A percentile compares a stretch with the other conserved stretches of the same genome.
phyloP scores from a whole-genome alignment of 2,888 invertebrate species.

The Meteorus cinctellus region DNA sequence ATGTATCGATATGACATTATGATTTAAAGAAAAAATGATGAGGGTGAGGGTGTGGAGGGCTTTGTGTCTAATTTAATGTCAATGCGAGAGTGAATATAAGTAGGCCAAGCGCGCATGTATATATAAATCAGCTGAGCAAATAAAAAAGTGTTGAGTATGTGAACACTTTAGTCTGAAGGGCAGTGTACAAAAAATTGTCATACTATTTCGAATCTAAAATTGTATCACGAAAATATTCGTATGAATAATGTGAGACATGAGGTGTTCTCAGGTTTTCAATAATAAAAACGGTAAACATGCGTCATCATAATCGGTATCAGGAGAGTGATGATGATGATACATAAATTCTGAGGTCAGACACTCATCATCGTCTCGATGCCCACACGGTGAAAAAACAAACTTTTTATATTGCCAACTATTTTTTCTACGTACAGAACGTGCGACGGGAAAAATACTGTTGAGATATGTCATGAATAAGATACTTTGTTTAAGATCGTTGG shows the following conservation, averaged over 20 bases:
- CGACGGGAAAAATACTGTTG: not conserved
- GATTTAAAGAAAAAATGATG: no score
- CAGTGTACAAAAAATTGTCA: not conserved
- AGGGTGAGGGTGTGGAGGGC: no score
- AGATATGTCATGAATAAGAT: not conserved
- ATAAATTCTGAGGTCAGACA: conserved; percentile 34
- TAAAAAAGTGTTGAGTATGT: not conserved
- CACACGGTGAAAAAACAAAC: not conserved
- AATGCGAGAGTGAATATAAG: conserved; percentile 1
- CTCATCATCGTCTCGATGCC: conserved; percentile 3
- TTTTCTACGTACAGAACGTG: no score
- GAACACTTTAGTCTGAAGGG: conserved; percentile 4
- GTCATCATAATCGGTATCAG: conserved; percentile 4
- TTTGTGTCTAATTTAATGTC: not conserved
- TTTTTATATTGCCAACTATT: not conserved
- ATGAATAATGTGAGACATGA: not conserved
- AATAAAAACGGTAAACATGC: not conserved
- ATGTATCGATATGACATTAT: no score
- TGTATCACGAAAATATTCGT: not conserved
- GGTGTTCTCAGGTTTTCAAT: not conserved
- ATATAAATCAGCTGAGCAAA: conserved; percentile 1
- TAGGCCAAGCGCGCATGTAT: conserved; percentile 25
- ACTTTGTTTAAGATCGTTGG: not conserved
- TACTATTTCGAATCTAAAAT: not conserved
- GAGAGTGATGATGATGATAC: not conserved